Base-by-base conservation (phyloP, 2,797 vertebrate genomes). In the Pitangus sulphuratus region DNA sequence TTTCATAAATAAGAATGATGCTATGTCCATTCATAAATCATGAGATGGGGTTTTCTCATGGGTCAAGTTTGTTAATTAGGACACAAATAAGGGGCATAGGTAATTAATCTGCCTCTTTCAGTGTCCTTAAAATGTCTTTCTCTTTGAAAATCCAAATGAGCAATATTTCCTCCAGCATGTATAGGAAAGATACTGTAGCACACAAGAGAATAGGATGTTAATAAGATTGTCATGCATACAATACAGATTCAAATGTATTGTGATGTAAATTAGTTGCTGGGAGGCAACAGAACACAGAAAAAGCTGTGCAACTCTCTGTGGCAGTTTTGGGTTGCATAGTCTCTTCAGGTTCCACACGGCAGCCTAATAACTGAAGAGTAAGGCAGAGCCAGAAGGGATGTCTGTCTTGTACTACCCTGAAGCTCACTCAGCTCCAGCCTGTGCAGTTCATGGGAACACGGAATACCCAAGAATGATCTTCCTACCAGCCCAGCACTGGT, bases 181-280 rank as follows among this genome's bases (percentile, higher is more conserved):
- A 58, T 86, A 72, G 54, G 58, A 92, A 85, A 84, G 72, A 71
- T 65, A 60, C 51, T 79, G 51, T 39, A 82, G 65, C 87, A 93
- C 80, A 70, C 87, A 68, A 78, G 66, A 96, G 94, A 95, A 91
- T 66, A 76, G 80, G 85, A 82, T 82, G 77, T 88, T 95, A 94
- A 84, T 96, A 93, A 95, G 82, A 93, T 81, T 86, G 89, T 93
- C 85, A 70, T 87, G 74, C 58, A 30, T 84, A 82, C 80, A 93
- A 87, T 84, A 84, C 89, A 87, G 90, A 92, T 91, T 94, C 84
- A 86, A 51, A 78, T 76, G 65, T 48, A 86, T 90, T 94, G 89
- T 96, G 54, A 84, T 93, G 87, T 78, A 96, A 96, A 95, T 96
- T 76, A 95, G 62, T 86, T 96, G 77, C 85, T 92, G 90, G 85